Evolutionary conservation across 2,797 vertebrate species (phyloP).

Genomic region (Darevskia mixta): DNA sequence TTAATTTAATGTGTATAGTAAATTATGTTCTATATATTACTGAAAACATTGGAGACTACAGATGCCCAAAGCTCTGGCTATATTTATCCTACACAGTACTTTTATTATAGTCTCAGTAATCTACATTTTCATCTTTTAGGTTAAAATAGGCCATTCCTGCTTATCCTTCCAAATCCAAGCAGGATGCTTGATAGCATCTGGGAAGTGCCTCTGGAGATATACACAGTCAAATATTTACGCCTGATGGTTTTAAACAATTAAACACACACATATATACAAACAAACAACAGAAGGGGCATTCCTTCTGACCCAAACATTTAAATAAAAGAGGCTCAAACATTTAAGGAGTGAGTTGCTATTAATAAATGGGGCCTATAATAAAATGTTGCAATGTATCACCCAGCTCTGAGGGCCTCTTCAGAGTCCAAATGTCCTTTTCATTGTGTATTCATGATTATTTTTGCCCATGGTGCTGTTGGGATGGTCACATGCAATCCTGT

Average conservation of each 20-base stretch:
- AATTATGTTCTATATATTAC: not conserved
- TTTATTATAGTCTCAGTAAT: not conserved
- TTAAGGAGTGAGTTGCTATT: not conserved
- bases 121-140: not conserved
- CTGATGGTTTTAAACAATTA: not conserved
- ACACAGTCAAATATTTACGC: not conserved
- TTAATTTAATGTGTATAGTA: not conserved
- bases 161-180: not conserved
- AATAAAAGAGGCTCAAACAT: not conserved
- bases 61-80: not conserved
- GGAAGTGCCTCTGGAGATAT: not conserved
- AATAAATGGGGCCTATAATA: not conserved
- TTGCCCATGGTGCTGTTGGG: no score
- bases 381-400: not conserved
- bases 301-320: not conserved
- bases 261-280: not conserved
- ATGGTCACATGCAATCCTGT: no score
- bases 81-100: not conserved
- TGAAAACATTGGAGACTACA: not conserved
- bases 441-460: no score
- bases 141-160: not conserved
- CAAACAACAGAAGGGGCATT: no score
- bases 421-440: no score
- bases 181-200: conserved; percentile 12
- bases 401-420: not conserved